A percentile compares a stretch with the other conserved stretches of the same genome.
phyloP scores from a whole-genome alignment of 2,888 invertebrate genomes.

The Poecilobothrus nobilitatus region DNA sequence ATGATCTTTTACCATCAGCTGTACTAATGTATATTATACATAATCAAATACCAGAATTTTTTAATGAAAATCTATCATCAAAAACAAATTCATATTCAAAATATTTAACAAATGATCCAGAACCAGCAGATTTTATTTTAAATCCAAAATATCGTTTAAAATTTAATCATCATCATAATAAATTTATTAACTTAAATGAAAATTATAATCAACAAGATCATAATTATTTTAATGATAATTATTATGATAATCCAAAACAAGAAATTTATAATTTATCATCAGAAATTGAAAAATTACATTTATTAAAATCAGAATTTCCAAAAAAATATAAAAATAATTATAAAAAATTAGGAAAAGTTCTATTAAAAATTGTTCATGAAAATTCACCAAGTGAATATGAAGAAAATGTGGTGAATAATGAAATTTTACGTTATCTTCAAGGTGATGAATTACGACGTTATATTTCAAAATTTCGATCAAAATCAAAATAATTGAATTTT shows the following conservation, averaged over 20 bases:
- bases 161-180: not conserved
- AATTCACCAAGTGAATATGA: conserved; percentile 7
- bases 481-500: not conserved
- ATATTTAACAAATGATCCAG: not conserved
- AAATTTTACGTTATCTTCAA: conserved; percentile 7
- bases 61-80: not conserved
- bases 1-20: not conserved
- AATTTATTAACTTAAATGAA: not conserved
- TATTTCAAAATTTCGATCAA: not conserved
- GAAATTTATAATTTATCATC: not conserved
- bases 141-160: conserved; percentile 4
- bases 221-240: too few relatives aligned
- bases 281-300: not conserved
- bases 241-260: not conserved
- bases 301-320: not conserved
- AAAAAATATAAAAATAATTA: not conserved
- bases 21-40: not conserved
- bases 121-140: not conserved
- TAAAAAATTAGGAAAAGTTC: not conserved
- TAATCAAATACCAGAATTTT: not conserved
- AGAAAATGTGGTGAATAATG: conserved; percentile 5
- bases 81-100: not conserved
- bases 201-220: not conserved
- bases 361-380: conserved; percentile 8
- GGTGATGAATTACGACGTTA: not conserved